phyloP scores from a whole-genome alignment of 2,113 vertebrate species.

The Rhinogobius similis region DNA sequence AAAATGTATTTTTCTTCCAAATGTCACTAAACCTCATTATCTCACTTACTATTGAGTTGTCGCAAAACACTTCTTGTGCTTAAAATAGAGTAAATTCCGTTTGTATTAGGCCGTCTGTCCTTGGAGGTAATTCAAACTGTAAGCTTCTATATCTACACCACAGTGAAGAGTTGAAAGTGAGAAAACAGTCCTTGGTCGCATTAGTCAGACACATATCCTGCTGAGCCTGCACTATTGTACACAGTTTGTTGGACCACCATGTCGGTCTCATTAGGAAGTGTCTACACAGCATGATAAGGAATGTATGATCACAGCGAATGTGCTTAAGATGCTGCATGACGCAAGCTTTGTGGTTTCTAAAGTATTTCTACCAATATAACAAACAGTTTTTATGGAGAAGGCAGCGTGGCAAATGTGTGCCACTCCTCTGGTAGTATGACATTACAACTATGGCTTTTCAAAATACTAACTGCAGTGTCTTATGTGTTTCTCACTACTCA shows the following conservation, averaged over 20 bases:
- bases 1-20: neutral
- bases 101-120: neutral
- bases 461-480: conserved; percentile 4
- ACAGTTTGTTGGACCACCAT: conserved; percentile 24
- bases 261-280: conserved; percentile 17
- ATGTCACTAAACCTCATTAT: too few relatives aligned
- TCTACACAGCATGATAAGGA: conserved; percentile 13
- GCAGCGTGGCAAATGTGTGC: conserved; percentile 4
- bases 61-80: neutral
- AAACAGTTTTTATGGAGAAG: conserved; percentile 7
- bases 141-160: neutral
- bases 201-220: conserved; percentile 52
- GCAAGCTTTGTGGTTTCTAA: conserved; percentile 4
- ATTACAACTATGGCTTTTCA: neutral
- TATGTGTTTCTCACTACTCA: neutral
- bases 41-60: neutral
- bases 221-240: conserved; percentile 41
- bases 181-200: conserved; percentile 19
- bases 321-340: conserved; percentile 5
- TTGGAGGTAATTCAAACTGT: neutral
- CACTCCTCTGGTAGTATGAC: neutral
- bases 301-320: conserved; percentile 15
- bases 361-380: conserved; percentile 21
- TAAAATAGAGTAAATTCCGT: too few relatives aligned
- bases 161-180: conserved; percentile 5